Evolutionary conservation across 2,113 vertebrate species (phyloP).

Genomic region (Peromyscus maniculatus): DNA sequence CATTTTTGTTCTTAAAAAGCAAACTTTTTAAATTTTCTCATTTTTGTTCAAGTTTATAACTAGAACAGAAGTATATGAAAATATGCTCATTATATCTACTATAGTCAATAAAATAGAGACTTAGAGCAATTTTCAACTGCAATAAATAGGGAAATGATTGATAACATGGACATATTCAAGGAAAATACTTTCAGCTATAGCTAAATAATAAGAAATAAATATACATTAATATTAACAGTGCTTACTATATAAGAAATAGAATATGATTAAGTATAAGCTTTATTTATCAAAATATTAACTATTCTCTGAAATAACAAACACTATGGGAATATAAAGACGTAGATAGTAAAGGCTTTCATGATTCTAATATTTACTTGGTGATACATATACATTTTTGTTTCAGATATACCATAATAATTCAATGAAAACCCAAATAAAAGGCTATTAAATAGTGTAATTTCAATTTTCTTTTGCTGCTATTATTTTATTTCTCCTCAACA

Average conservation of each 20-base stretch:
- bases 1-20: background rate
- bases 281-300: slow-evolving; percentile 27
- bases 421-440: slow-evolving; percentile 32
- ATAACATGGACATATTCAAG: background rate
- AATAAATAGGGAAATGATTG: background rate
- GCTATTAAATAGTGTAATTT: background rate
- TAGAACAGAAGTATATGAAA: background rate
- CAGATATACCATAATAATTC: background rate
- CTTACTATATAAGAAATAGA: background rate
- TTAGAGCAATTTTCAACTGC: background rate
- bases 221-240: background rate
- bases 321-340: background rate
- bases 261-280: background rate
- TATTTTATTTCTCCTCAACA: background rate
- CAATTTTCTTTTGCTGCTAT: background rate
- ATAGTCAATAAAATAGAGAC: background rate
- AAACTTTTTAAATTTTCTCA: background rate
- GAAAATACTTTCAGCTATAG: background rate
- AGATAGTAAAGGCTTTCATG: background rate
- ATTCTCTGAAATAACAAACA: slow-evolving; percentile 35
- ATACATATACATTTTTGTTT: background rate
- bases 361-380: background rate
- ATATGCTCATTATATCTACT: background rate
- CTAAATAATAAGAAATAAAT: background rate
- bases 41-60: background rate